phyloP scores from a whole-genome alignment of 2,113 vertebrate species.

The Campylomormyrus tamandua region DNA sequence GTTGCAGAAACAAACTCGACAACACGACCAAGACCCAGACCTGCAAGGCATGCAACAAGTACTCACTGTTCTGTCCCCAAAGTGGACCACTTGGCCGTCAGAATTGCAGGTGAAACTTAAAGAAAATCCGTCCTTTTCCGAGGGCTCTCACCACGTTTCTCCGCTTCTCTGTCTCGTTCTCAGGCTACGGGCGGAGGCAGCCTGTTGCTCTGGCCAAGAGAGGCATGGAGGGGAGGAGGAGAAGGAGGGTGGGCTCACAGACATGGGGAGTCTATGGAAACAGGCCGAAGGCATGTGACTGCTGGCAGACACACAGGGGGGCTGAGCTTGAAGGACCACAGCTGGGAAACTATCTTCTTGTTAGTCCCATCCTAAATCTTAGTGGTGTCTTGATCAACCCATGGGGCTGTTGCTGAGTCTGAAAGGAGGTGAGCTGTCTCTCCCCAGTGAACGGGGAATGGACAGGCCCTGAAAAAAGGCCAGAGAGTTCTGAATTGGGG shows the following conservation, averaged over 20 bases:
- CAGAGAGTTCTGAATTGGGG: background rate
- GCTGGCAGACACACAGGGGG: constrained; percentile 11
- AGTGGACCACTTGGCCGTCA: constrained; percentile 11
- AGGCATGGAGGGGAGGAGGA: constrained; percentile 32
- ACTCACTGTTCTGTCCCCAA: constrained; percentile 45
- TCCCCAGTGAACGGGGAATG: background rate
- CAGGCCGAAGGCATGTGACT: constrained; percentile 39
- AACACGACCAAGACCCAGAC: background rate
- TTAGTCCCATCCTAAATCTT: background rate
- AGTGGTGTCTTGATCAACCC: background rate
- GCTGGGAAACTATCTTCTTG: background rate
- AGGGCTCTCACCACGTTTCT: background rate
- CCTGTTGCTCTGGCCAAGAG: constrained; percentile 25
- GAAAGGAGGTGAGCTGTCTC: background rate
- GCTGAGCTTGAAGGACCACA: background rate
- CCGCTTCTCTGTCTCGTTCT: constrained; percentile 9
- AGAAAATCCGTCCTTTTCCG: background rate
- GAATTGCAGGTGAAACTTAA: constrained; percentile 6
- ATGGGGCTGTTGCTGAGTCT: background rate
- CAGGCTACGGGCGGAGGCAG: constrained; percentile 19
- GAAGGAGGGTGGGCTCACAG: constrained; percentile 19
- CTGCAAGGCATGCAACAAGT: constrained; percentile 17
- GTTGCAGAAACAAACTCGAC: background rate
- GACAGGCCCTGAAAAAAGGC: background rate
- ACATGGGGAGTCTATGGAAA: constrained; percentile 39